A percentile compares a stretch with the other conserved stretches of the same genome.
These are phyloP conservation scores for Percopsis omiscomaycus DNA, from an alignment of 2,797 vertebrate species.

Conservation along the genomic window DNA sequence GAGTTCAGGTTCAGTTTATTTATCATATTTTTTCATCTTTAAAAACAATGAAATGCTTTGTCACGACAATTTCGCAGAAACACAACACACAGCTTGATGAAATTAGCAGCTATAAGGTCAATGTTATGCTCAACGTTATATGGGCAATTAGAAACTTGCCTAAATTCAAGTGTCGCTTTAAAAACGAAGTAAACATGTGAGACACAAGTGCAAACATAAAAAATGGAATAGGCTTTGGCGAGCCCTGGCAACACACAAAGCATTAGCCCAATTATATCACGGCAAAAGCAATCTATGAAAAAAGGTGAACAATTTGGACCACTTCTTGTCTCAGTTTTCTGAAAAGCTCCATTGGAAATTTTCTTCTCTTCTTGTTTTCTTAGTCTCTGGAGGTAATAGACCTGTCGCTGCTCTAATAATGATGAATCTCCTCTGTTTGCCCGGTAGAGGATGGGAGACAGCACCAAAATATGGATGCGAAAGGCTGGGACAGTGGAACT, in stretches of 20 bases:
- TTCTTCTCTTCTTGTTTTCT: conserved; percentile 66
- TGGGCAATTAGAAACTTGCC: no score
- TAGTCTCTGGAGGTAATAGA: conserved; percentile 77
- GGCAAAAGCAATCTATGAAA: conserved; percentile 22
- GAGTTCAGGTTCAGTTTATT: no score
- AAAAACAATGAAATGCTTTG: no score
- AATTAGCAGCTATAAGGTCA: no score
- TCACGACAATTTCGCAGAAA: no score
- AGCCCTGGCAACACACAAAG: conserved; percentile 21
- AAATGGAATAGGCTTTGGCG: conserved; percentile 18
- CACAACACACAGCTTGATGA: no score
- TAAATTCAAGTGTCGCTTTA: no score
- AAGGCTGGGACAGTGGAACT: conserved; percentile 34
- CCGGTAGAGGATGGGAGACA: conserved; percentile 50
- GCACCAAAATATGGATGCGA: conserved; percentile 64
- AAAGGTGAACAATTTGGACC: conserved; percentile 45
- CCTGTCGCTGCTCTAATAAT: conserved; percentile 77
- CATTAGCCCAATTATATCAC: conserved; percentile 39
- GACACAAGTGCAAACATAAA: no score
- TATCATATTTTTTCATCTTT: no score
- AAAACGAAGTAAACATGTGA: no score
- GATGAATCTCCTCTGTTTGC: conserved; percentile 74
- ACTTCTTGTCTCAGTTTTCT: conserved; percentile 53
- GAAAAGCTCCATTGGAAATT: conserved; percentile 56
- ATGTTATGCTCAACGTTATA: no score